Percentiles rank a stretch among this genome's conserved stretches.
phyloP scores from a whole-genome alignment of 1,140 invertebrate species.

The Chymomyza costata region DNA sequence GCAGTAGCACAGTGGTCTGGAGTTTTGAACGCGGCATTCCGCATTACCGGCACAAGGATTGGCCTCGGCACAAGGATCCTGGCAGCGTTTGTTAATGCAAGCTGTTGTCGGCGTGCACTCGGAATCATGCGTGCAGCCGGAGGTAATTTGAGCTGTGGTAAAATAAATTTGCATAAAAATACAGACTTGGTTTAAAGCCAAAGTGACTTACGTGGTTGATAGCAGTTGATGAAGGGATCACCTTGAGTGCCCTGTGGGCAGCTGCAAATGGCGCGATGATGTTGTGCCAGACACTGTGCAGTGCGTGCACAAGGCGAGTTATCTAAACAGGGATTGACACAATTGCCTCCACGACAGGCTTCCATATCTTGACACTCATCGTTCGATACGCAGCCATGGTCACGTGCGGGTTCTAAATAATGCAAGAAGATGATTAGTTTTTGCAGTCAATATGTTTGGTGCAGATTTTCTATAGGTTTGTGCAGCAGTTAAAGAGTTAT shows the following conservation, averaged over 20 bases:
- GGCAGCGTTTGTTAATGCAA: constrained; percentile 86
- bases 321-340: constrained; percentile 85
- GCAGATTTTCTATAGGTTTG: constrained; percentile 1
- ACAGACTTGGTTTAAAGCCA: not conserved
- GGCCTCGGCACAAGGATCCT: constrained; percentile 85
- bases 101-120: constrained; percentile 86
- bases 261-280: constrained; percentile 85
- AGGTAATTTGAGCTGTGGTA: constrained; percentile 66
- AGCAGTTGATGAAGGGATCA: constrained; percentile 88
- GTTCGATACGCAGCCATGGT: constrained; percentile 82
- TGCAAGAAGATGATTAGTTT: constrained; percentile 14
- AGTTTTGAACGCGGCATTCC: constrained; percentile 83
- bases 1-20: constrained; percentile 88
- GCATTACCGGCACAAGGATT: constrained; percentile 88
- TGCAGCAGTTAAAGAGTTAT: constrained; percentile 59
- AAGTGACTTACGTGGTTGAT: constrained; percentile 76
- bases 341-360: constrained; percentile 84
- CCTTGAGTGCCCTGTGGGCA: constrained; percentile 86
- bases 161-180: not conserved
- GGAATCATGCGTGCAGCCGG: constrained; percentile 82
- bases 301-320: constrained; percentile 86
- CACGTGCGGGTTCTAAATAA: constrained; percentile 74
- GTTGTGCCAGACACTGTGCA: constrained; percentile 85
- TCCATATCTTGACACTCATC: constrained; percentile 84
- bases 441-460: not conserved